These are phyloP conservation scores for Leuciscus idus DNA, from an alignment of 2,113 vertebrate species.

Conservation along the genomic window DNA sequence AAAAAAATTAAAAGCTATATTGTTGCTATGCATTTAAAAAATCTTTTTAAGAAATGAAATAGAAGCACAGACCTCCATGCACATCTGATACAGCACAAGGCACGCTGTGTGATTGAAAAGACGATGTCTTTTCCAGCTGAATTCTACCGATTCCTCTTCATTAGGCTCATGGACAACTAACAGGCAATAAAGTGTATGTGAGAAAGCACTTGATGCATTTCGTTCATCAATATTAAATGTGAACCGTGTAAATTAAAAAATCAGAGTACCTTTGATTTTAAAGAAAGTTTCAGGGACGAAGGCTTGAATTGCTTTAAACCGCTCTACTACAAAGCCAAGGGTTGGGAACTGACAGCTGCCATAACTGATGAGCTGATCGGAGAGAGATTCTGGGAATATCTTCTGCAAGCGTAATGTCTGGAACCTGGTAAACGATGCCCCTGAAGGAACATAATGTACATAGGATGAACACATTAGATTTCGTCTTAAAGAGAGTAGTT, in stretches of 20 bases:
- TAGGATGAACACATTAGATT: not conserved
- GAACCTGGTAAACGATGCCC: constrained; percentile 98
- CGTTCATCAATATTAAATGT: not conserved
- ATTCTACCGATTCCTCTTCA: constrained; percentile 84
- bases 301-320: constrained; percentile 98
- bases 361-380: constrained; percentile 95
- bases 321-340: constrained; percentile 95
- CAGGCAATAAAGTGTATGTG: constrained; percentile 22
- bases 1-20: not conserved
- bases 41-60: too few species aligned
- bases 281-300: constrained; percentile 95
- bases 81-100: constrained; percentile 96
- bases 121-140: constrained; percentile 94
- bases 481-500: not conserved
- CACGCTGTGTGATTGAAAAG: constrained; percentile 95
- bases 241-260: not conserved
- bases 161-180: constrained; percentile 86
- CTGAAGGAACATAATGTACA: constrained; percentile 66
- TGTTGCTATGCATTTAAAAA: not conserved
- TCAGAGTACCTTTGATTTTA: constrained; percentile 90
- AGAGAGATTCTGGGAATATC: constrained; percentile 88
- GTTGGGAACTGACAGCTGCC: constrained; percentile 99
- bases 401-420: constrained; percentile 92
- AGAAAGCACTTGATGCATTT: not conserved
- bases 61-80: constrained; percentile 88